Percentiles rank a stretch among this genome's conserved stretches.
phyloP scores from a whole-genome alignment of 2,797 vertebrate genomes.

The Manis javanica region DNA sequence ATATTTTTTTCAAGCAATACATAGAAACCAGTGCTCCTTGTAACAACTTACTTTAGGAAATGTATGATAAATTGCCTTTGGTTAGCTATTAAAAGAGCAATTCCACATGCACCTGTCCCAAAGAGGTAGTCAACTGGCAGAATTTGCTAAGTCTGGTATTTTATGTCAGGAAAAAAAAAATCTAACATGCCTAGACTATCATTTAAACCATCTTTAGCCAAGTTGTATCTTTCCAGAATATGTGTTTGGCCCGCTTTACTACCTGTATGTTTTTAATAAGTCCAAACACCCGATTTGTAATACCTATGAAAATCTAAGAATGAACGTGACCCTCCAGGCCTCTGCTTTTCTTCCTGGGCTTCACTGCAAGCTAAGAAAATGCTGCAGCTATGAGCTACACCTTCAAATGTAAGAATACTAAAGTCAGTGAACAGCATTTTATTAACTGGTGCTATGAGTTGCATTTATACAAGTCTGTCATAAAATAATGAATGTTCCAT shows the following conservation, averaged over 20 bases:
- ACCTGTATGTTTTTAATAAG: constrained; percentile 41
- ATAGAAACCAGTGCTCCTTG: neutral
- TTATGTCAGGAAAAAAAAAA: neutral
- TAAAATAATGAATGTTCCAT: constrained; percentile 55
- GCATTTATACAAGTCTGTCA: constrained; percentile 42
- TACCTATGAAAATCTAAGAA: constrained; percentile 56
- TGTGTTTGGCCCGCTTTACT: constrained; percentile 7
- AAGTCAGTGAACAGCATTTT: constrained; percentile 50
- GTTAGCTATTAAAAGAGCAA: constrained; percentile 29
- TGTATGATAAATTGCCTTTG: constrained; percentile 37
- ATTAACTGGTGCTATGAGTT: constrained; percentile 1
- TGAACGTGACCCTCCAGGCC: neutral
- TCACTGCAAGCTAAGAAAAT: constrained; percentile 53
- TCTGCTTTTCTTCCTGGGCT: neutral
- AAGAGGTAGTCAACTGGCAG: constrained; percentile 28
- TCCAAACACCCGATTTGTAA: constrained; percentile 48
- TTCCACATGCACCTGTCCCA: neutral
- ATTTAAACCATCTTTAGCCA: constrained; percentile 40
- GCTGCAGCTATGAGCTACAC: neutral
- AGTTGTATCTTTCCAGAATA: constrained; percentile 50
- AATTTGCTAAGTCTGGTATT: constrained; percentile 57
- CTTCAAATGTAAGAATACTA: constrained; percentile 63
- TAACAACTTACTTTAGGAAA: constrained; percentile 41
- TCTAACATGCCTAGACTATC: neutral
- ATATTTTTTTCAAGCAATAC: constrained; percentile 44